phyloP scores from a whole-genome alignment of 1,140 invertebrate genomes.

The Megalopta genalis region DNA sequence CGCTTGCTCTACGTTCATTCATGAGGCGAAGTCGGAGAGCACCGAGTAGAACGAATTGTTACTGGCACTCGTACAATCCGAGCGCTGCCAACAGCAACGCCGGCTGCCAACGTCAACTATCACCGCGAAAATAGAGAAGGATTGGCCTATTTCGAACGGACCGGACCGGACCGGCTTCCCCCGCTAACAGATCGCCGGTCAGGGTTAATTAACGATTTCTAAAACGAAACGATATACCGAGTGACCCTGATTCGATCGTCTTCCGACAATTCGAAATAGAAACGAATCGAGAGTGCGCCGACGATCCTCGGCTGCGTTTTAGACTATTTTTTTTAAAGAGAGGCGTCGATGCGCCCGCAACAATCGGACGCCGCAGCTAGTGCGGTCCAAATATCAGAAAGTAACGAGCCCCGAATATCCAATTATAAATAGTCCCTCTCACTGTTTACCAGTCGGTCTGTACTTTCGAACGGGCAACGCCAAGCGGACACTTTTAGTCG shows the following conservation, averaged over 20 bases:
- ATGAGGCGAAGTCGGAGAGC: conserved; percentile 64
- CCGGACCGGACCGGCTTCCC: no score
- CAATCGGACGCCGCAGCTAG: no score
- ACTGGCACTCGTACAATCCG: conserved; percentile 61
- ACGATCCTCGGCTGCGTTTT: no score
- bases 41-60: conserved; percentile 61
- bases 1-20: conserved; percentile 69
- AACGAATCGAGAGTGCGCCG: no score
- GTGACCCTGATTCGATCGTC: neutral
- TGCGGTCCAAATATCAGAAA: no score
- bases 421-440: neutral
- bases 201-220: conserved; percentile 31
- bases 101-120: conserved; percentile 51
- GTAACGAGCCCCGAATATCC: no score
- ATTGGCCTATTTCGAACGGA: conserved; percentile 38
- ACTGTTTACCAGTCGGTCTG: neutral
- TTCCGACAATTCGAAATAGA: neutral
- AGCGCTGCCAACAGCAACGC: conserved; percentile 44
- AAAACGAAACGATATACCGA: neutral
- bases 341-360: no score
- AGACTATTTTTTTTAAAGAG: neutral
- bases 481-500: neutral
- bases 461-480: neutral
- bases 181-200: neutral
- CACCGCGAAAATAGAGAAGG: conserved; percentile 43